Evolutionary conservation across 2,797 vertebrate genomes (phyloP).

Genomic region (Cuniculus paca): DNA sequence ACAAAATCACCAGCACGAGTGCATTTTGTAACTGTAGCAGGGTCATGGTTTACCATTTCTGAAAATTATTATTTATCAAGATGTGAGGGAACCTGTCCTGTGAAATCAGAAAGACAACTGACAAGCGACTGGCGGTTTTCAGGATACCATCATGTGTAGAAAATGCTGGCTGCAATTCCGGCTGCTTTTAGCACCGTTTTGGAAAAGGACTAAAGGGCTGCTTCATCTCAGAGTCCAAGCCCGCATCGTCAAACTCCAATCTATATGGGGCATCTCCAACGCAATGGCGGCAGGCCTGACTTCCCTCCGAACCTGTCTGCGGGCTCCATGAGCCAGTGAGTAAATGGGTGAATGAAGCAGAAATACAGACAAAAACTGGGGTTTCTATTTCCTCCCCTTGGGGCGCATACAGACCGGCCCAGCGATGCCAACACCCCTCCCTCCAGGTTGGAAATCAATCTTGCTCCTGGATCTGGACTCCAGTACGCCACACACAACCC

Average conservation of each 20-base stretch:
- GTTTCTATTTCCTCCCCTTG: constrained; percentile 33
- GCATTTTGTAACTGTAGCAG: neutral
- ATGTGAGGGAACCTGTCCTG: neutral
- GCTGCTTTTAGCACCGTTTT: neutral
- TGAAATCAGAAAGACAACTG: neutral
- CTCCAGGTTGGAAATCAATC: constrained; percentile 59
- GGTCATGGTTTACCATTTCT: neutral
- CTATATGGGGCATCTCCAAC: constrained; percentile 61
- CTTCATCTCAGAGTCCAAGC: neutral
- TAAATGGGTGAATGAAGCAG: neutral
- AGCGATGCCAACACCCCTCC: neutral
- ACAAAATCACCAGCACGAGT: neutral
- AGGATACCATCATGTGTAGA: neutral
- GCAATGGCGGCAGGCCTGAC: constrained; percentile 15
- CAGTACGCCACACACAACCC: neutral
- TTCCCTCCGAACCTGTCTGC: constrained; percentile 17
- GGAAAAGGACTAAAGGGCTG: neutral
- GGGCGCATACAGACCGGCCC: neutral
- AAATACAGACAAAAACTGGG: constrained; percentile 12
- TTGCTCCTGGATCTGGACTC: constrained; percentile 25
- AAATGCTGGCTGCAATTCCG: neutral
- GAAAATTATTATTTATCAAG: constrained; percentile 49
- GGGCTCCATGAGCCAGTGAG: neutral
- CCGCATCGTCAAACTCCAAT: neutral
- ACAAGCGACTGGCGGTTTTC: neutral